A percentile compares a stretch with the other conserved stretches of the same genome.
These are phyloP conservation scores for Glandiceps talaboti DNA, from an alignment of 53 echinoderm and acorn worm species.

Conservation along the genomic window DNA sequence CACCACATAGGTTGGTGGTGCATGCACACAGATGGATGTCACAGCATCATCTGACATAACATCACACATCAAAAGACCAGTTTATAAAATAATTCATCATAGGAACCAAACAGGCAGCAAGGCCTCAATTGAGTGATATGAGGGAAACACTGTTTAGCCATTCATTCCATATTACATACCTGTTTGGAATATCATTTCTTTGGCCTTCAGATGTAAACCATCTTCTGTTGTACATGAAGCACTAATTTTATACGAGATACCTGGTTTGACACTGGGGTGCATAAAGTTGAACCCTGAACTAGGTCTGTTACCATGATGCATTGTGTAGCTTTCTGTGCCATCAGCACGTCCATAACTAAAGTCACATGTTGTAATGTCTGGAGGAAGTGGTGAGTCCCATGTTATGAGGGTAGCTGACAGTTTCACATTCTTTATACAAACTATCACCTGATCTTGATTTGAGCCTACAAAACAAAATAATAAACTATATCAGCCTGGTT, in stretches of 20 bases:
- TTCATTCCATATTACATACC: too few relatives aligned
- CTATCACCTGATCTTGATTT: not conserved
- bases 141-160: too few relatives aligned
- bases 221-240: not conserved
- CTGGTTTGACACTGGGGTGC: not conserved
- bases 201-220: not conserved
- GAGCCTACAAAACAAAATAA: too few relatives aligned
- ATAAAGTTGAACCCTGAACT: not conserved
- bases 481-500: too few relatives aligned
- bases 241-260: too few relatives aligned
- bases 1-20: too few relatives aligned
- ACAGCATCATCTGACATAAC: too few relatives aligned
- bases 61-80: too few relatives aligned
- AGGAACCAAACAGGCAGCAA: too few relatives aligned
- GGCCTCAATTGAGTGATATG: too few relatives aligned
- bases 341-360: not conserved
- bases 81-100: too few relatives aligned
- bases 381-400: not conserved
- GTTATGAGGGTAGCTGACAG: not conserved
- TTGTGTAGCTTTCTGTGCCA: not conserved
- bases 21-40: too few relatives aligned
- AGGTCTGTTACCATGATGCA: not conserved
- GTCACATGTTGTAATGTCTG: not conserved
- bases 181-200: not conserved
- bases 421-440: not conserved